A percentile compares a stretch with the other conserved stretches of the same genome.
phyloP scores from a whole-genome alignment of 37 sponge, comb jelly and placozoan species.

The Lycopodina hypogea region DNA sequence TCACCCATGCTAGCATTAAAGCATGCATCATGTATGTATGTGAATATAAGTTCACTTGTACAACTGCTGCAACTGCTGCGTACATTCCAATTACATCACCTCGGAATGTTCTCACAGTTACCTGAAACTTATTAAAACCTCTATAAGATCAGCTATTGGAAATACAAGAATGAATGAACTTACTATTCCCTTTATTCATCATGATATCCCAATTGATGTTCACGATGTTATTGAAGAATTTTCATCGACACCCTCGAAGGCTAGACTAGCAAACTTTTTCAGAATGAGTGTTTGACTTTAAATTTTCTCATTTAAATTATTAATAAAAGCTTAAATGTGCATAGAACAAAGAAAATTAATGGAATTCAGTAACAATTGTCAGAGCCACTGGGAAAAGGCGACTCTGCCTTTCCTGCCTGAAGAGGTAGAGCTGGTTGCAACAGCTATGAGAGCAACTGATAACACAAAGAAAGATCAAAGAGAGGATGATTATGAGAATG shows the following conservation, averaged over 20 bases:
- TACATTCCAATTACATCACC: slow-evolving; percentile 32
- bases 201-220: slow-evolving; percentile 24
- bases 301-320: too few relatives aligned
- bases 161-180: slow-evolving; percentile 16
- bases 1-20: neutral
- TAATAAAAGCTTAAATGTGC: too few relatives aligned
- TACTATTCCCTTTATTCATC: slow-evolving; percentile 18
- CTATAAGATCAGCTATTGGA: slow-evolving; percentile 20
- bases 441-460: too few relatives aligned
- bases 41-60: slow-evolving; percentile 26
- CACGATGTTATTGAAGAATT: slow-evolving; percentile 40
- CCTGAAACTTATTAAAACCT: slow-evolving; percentile 36
- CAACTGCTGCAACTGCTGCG: slow-evolving; percentile 23
- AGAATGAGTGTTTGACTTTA: too few relatives aligned
- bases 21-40: slow-evolving; percentile 7
- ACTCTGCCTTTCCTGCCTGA: too few relatives aligned
- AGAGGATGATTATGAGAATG: too few relatives aligned
- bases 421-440: too few relatives aligned
- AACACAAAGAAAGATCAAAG: too few relatives aligned
- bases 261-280: neutral
- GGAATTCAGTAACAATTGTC: too few relatives aligned
- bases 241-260: slow-evolving; percentile 1
- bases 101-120: slow-evolving; percentile 45
- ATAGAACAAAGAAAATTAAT: too few relatives aligned
- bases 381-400: too few relatives aligned